Percentiles rank a stretch among this genome's conserved stretches.
phyloP scores from a whole-genome alignment of 2,113 vertebrate species.

The Hemiprocne comata region DNA sequence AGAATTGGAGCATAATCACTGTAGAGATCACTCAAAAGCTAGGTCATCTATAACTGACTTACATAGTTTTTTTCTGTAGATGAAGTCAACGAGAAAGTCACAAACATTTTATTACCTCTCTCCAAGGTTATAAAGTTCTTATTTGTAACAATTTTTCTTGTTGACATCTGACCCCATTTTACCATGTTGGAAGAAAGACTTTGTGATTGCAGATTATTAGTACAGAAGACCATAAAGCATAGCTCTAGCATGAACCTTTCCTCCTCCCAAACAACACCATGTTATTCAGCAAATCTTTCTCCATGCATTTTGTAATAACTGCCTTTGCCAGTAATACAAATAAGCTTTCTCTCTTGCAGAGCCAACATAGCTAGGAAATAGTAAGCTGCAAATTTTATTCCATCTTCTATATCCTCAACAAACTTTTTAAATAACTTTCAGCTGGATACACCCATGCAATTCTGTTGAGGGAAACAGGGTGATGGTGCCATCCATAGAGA shows the following conservation, averaged over 20 bases:
- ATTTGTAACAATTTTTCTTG: slow-evolving; percentile 28
- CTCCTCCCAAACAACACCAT: neutral
- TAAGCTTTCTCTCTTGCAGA: neutral
- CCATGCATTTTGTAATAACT: neutral
- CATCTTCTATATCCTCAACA: neutral
- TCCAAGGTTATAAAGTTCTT: slow-evolving; percentile 24
- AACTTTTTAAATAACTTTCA: slow-evolving; percentile 23
- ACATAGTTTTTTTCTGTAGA: neutral
- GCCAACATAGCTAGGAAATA: slow-evolving; percentile 1
- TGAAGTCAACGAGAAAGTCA: neutral
- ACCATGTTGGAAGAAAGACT: neutral
- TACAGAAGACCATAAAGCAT: neutral
- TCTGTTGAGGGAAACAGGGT: neutral
- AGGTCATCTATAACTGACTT: neutral
- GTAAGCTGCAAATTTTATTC: slow-evolving; percentile 26
- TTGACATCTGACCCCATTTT: neutral
- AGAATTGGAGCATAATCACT: neutral
- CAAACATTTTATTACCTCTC: slow-evolving; percentile 15
- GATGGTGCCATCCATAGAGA: neutral
- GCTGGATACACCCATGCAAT: neutral
- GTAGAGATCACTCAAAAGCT: neutral
- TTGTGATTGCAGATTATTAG: neutral
- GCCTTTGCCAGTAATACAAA: slow-evolving; percentile 23
- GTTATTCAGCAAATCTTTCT: slow-evolving; percentile 13
- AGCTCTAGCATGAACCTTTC: neutral